These are phyloP conservation scores for Liodrosophila aerea DNA, from an alignment of 2,888 invertebrate species.

Conservation along the genomic window DNA sequence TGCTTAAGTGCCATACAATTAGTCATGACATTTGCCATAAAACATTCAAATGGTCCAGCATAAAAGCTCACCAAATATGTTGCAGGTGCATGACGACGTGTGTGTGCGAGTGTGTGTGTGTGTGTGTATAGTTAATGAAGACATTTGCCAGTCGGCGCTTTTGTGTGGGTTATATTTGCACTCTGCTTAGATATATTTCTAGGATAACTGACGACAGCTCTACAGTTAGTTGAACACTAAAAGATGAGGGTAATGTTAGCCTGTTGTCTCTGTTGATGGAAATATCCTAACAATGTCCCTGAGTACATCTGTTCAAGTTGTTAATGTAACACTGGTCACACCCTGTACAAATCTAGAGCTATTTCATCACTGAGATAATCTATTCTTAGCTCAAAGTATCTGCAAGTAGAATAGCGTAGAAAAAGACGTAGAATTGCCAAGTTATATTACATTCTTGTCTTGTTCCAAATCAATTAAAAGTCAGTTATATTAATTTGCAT, in stretches of 20 bases:
- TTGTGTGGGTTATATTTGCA: not conserved
- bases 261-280: too few species aligned
- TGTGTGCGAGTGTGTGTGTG: not conserved
- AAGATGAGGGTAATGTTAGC: too few species aligned
- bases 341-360: too few species aligned
- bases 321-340: too few species aligned
- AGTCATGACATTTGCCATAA: slow-evolving; percentile 69
- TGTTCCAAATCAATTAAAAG: slow-evolving; percentile 1
- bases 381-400: not conserved
- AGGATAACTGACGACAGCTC: too few species aligned
- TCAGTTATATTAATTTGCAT: slow-evolving; percentile 5
- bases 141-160: too few species aligned
- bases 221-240: too few species aligned
- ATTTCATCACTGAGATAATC: not conserved
- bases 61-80: slow-evolving; percentile 29
- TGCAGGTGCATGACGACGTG: not conserved
- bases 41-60: slow-evolving; percentile 36
- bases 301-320: too few species aligned
- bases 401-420: not conserved
- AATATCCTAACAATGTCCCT: too few species aligned
- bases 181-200: too few species aligned
- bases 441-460: too few species aligned
- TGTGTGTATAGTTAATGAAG: not conserved
- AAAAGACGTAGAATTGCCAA: not conserved
- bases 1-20: slow-evolving; percentile 68